Conservation (phyloP, 1,140 invertebrate species). For the Zeugodacus cucurbitae region DNA sequence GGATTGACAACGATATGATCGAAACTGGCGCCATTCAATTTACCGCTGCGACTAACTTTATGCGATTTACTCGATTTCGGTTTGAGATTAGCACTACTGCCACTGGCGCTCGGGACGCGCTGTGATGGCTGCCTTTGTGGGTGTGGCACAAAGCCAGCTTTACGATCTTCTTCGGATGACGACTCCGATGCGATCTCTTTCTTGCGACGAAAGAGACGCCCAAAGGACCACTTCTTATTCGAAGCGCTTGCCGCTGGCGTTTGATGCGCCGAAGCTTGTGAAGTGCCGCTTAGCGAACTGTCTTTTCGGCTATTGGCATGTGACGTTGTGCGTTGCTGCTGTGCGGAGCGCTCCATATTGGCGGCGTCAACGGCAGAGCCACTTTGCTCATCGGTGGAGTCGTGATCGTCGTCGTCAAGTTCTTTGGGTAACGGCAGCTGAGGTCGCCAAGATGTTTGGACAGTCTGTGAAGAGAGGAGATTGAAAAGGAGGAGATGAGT, state of each 20-base stretch:
- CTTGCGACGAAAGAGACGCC: slow-evolving; percentile 73
- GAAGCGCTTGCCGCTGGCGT: slow-evolving; percentile 19
- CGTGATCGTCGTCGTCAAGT: slow-evolving; percentile 43
- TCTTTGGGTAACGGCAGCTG: slow-evolving; percentile 64
- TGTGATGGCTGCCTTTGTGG: slow-evolving; percentile 64
- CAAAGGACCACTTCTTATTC: slow-evolving; percentile 79
- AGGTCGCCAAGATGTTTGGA: slow-evolving; percentile 64
- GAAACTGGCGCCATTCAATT: slow-evolving; percentile 65
- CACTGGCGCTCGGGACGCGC: slow-evolving; percentile 48
- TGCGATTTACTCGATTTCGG: slow-evolving; percentile 68
- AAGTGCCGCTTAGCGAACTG: slow-evolving; percentile 23
- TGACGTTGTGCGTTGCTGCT: slow-evolving; percentile 46
- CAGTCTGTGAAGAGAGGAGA: slow-evolving; percentile 55
- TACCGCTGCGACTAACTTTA: slow-evolving; percentile 57
- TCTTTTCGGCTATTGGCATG: slow-evolving; percentile 45
- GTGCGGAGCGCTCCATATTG: slow-evolving; percentile 57
- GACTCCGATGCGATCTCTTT: slow-evolving; percentile 72
- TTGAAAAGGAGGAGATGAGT: neutral
- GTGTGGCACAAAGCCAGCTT: slow-evolving; percentile 65
- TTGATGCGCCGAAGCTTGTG: neutral
- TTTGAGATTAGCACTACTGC: slow-evolving; percentile 52
- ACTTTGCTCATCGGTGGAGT: neutral
- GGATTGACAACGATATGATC: slow-evolving; percentile 68
- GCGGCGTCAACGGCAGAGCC: slow-evolving; percentile 40
- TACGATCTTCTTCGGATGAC: slow-evolving; percentile 73